These are phyloP conservation scores for Danio albolineatus DNA, from an alignment of 2,797 vertebrate species.

Conservation along the genomic window DNA sequence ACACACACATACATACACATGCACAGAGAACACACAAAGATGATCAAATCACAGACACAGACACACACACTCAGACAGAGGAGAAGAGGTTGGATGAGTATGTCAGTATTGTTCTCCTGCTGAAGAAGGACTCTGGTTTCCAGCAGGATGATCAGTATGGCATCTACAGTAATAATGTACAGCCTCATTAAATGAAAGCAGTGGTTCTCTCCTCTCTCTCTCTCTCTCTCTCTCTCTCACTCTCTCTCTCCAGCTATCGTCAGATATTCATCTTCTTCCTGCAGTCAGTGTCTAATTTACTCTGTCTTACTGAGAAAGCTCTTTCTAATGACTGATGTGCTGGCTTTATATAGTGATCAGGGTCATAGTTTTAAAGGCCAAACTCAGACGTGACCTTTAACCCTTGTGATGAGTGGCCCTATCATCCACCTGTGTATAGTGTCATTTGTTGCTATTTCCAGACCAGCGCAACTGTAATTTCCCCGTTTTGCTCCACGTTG, in stretches of 20 bases:
- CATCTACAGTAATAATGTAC: slow-evolving; percentile 47
- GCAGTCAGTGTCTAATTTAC: slow-evolving; percentile 13
- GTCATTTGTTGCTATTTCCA: no score
- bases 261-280: slow-evolving; percentile 5
- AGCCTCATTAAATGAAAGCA: slow-evolving; percentile 44
- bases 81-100: slow-evolving; percentile 9
- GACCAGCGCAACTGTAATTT: no score
- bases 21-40: no score
- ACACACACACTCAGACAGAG: not conserved
- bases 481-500: no score
- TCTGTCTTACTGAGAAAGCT: slow-evolving; percentile 11
- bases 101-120: slow-evolving; percentile 35
- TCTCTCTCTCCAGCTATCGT: no score
- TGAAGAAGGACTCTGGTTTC: slow-evolving; percentile 49
- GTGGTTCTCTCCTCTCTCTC: slow-evolving; percentile 31
- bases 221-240: no score
- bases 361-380: slow-evolving; percentile 31
- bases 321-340: slow-evolving; percentile 26
- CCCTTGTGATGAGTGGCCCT: not conserved
- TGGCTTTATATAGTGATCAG: slow-evolving; percentile 16
- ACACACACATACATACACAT: no score
- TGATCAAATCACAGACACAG: no score
- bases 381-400: slow-evolving; percentile 28
- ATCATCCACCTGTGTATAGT: no score
- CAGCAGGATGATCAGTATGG: slow-evolving; percentile 43